Conservation (phyloP, 2,113 vertebrate species). For the Beaufortia kweichowensis region DNA sequence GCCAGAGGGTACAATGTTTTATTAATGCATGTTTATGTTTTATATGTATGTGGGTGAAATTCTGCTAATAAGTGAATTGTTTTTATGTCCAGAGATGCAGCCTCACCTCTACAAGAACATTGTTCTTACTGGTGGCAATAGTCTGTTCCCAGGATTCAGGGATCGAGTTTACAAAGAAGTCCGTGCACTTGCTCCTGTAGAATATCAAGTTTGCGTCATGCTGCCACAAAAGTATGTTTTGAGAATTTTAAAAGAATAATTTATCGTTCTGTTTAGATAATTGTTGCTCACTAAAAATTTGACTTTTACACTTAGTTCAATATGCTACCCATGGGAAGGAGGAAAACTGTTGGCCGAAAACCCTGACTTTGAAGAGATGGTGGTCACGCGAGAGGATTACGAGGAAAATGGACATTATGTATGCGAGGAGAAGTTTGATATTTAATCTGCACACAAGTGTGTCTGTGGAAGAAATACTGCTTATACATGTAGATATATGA, state of each 20-base stretch:
- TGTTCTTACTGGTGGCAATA: constrained; percentile 91
- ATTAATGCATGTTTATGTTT: not conserved
- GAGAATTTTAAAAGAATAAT: not conserved
- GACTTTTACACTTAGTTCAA: constrained; percentile 78
- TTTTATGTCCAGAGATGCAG: constrained; percentile 88
- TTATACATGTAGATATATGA: not conserved
- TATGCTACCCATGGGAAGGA: constrained; percentile 94
- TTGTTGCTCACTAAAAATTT: not conserved
- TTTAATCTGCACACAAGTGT: constrained; percentile 67
- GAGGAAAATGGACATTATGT: constrained; percentile 95
- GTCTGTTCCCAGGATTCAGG: constrained; percentile 89
- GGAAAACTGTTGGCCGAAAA: constrained; percentile 92
- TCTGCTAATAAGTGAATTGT: not conserved
- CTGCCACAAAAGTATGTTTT: constrained; percentile 87
- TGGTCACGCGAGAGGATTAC: constrained; percentile 95
- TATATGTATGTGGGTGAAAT: not conserved
- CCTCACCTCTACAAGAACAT: constrained; percentile 98
- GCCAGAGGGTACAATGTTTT: constrained; percentile 81
- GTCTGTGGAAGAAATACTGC: not conserved
- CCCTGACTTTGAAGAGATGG: constrained; percentile 94
- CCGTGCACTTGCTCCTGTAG: constrained; percentile 87
- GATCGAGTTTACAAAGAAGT: constrained; percentile 92
- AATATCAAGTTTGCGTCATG: constrained; percentile 87
- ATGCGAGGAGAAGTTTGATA: constrained; percentile 98
- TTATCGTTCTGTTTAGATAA: not conserved